Base-by-base conservation (phyloP, 1,140 invertebrate species). In the Liolophura sinensis region DNA sequence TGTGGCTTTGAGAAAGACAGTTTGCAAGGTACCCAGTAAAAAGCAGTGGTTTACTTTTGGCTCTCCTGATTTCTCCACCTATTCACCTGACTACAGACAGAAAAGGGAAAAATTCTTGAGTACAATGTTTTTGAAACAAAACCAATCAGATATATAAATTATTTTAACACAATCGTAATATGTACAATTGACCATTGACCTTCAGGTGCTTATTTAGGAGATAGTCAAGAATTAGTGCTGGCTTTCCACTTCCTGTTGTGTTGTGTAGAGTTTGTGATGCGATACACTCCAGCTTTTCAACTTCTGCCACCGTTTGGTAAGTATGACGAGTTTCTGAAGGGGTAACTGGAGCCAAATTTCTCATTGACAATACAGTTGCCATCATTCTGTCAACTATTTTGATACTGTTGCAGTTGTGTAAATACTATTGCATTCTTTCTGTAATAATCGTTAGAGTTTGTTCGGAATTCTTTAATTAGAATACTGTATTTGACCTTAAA, bases 231-330 rank as follows among this genome's bases (percentile, higher is more conserved):
- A 16, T 59, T 76, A 27, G 60, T 71, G n/a, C 69, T 68, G 52
- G 63, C 68, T 22, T 68, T 73, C 49, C 62, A 65, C 51, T 56
- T 73, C 24, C 47, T 76, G 25, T 51, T 76, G 14, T 72, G 72
- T 61, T 76, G 73, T 65, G 25, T 73, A 48, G 74, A 76, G 46
- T 76, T 67, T 61, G 67, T 76, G 18, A 62, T 74, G 27, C 54
- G 70, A 40, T 62, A 54, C 16, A 73, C 73, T 9, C 74, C 74
- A 55, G 70, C 67, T 0, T 76, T 76, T 62, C 69, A 71, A 24
- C 58, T 76, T 24, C 71, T 69, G 68, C 24, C 72, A 20, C 73
- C 74, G 24, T 73, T 70, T 67, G 72, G 74, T 74, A 67, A 62
- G 68, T 50, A 18, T 46, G 16, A 4, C 18, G 46, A 18, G n/a